phyloP scores from a whole-genome alignment of 2,113 vertebrate genomes.

The Speoplatyrhinus poulsoni region DNA sequence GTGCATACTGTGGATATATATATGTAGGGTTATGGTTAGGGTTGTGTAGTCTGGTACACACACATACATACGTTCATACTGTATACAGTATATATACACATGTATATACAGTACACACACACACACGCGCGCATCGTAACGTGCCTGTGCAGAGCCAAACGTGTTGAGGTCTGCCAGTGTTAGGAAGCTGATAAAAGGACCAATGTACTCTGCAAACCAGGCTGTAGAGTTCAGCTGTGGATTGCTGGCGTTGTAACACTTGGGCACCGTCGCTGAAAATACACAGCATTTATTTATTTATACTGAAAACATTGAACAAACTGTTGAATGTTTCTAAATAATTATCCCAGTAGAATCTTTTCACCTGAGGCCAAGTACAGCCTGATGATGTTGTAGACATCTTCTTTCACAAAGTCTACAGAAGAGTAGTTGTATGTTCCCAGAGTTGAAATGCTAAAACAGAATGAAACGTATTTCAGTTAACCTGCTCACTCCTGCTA shows the following conservation, averaged over 20 bases:
- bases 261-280: slow-evolving; percentile 49
- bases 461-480: neutral
- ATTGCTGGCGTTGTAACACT: slow-evolving; percentile 60
- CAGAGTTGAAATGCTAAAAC: slow-evolving; percentile 64
- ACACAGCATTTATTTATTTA: neutral
- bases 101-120: no score
- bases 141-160: slow-evolving; percentile 65
- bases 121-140: neutral
- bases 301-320: neutral
- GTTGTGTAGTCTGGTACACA: no score
- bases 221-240: slow-evolving; percentile 74
- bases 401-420: slow-evolving; percentile 42
- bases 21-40: no score
- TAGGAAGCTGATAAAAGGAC: slow-evolving; percentile 63
- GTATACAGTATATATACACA: no score
- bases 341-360: slow-evolving; percentile 3
- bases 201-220: slow-evolving; percentile 76
- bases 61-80: neutral
- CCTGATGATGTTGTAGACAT: slow-evolving; percentile 67
- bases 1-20: neutral
- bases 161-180: slow-evolving; percentile 53
- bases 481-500: no score
- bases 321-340: neutral
- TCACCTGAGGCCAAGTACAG: slow-evolving; percentile 69
- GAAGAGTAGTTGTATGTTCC: slow-evolving; percentile 52